Percentiles rank a stretch among this genome's conserved stretches.
Evolutionary conservation across 1,140 invertebrate genomes (phyloP).

Genomic region (Papilio polyxenes): DNA sequence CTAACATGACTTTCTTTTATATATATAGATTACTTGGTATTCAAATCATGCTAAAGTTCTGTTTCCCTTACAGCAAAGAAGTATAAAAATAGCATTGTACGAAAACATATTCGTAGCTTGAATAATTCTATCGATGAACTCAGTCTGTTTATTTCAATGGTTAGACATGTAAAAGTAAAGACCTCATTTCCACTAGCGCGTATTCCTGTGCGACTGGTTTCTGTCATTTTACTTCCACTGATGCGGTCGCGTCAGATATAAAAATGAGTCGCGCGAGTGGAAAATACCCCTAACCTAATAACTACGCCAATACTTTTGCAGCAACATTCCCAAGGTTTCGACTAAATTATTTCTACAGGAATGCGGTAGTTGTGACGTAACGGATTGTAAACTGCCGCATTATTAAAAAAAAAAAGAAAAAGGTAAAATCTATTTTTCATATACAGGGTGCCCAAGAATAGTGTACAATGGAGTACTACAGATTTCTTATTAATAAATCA

Average conservation of each 20-base stretch:
- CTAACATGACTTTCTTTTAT: no score
- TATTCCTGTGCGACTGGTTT: no score
- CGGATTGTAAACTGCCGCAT: background rate
- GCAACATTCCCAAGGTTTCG: background rate
- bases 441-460: no score
- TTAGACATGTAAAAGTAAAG: background rate
- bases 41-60: background rate
- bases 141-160: background rate
- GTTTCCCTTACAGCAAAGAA: background rate
- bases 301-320: background rate
- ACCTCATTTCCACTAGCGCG: background rate
- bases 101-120: background rate
- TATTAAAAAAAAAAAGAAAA: constrained; percentile 12
- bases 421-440: no score
- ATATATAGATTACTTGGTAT: no score
- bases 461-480: no score
- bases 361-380: constrained; percentile 19
- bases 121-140: background rate
- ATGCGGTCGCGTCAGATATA: no score
- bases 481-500: no score
- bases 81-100: background rate
- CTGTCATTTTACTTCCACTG: no score
- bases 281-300: background rate
- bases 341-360: background rate
- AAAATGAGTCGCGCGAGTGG: no score